Conservation (phyloP, 2,113 vertebrate genomes). For the Stomatorhinus ivindoensis region DNA sequence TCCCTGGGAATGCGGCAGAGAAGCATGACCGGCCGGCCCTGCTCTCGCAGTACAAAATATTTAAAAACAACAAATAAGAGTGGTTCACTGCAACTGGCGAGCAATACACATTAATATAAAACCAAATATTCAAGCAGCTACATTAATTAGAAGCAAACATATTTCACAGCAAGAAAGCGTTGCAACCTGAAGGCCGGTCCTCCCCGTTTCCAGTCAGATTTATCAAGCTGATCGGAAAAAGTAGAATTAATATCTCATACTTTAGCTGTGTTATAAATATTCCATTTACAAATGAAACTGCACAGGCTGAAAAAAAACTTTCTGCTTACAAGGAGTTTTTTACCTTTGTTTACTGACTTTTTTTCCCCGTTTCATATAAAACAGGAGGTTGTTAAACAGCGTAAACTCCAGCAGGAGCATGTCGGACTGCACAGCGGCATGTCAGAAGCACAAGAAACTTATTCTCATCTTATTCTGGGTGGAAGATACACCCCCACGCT, state of each 20-base stretch:
- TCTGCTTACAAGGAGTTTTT: background rate
- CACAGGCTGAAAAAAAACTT: background rate
- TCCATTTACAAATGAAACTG: background rate
- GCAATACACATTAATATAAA: background rate
- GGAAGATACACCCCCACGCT: background rate
- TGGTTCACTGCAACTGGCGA: background rate
- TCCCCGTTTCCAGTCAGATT: background rate
- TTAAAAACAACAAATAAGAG: background rate
- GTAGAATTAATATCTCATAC: background rate
- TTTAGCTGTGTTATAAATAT: background rate
- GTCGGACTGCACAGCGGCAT: background rate
- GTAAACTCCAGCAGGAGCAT: background rate
- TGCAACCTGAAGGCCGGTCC: background rate
- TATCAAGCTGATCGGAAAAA: background rate
- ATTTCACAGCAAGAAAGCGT: background rate
- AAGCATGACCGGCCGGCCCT: background rate
- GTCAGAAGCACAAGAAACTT: background rate
- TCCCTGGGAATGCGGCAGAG: background rate
- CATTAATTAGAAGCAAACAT: background rate
- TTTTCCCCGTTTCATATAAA: background rate
- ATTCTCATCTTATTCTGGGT: background rate
- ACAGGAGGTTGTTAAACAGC: background rate
- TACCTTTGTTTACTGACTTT: background rate
- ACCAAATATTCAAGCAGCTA: background rate
- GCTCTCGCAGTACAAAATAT: background rate